Base-by-base conservation (phyloP, 92 coral and sea anemone genomes). In the Siderastrea siderea region DNA sequence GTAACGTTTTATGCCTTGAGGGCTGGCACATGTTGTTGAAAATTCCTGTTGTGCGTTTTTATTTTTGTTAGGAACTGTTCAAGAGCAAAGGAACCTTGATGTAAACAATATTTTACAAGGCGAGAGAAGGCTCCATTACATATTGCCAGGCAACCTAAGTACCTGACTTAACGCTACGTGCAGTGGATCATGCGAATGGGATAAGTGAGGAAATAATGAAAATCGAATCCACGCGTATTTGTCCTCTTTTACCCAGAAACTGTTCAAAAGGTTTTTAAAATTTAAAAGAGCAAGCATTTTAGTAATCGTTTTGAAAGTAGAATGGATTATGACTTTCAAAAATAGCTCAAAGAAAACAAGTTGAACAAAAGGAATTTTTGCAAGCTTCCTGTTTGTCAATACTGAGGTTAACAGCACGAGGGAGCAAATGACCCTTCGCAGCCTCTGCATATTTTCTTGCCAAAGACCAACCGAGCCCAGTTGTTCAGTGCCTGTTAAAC, bases 141-240 rank as follows among this genome's bases (percentile, higher is more conserved):
- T 26, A 79, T 47, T 66, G 74, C 61, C 61, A 50, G 69, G 61
- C 84, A 79, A 50, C 71, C 38, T 26, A 26, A 44, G 6, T 49
- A 19, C 47, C 1, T 8, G 1, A 46, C 38, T 1, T 6, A 52
- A 53, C 57, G n/a, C 9, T 53, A 10, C 84, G 84, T 80, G 84
- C 84, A 13, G 0, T 5, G 47, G 65, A 12, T 15, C 84, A 80
- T 64, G 74, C 74, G 52, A 53, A 50, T 38, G 14, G 43, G 50
- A 66, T 16, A 47, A 12, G 26, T 53, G 4, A 5, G 4, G 6
- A 53, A 53, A 53, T 53, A 53, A 5, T 53, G 57, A 26, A 26
- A 26, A 26, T 26, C 38, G 38, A 26, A 26, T 26, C 38, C 38
- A 26, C 38, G 38, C 38, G 38, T 26, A 26, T 26, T 26, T 26